Base-by-base conservation (phyloP, 2,113 vertebrate species). In the Oophaga pumilio region DNA sequence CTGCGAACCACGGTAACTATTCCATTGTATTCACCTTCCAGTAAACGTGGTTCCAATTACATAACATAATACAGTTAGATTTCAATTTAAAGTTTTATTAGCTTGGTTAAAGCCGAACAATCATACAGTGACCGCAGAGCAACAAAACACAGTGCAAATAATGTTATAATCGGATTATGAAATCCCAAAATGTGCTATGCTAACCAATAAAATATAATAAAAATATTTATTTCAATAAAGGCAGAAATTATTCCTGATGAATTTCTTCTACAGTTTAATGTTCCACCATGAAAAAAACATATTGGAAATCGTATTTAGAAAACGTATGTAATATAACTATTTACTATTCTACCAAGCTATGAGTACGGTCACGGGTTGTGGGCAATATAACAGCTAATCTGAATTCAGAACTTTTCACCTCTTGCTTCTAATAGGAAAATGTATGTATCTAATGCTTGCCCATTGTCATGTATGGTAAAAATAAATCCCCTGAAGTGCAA, bases 141-240 rank as follows among this genome's bases (percentile, higher is more conserved):
- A 74, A 76, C 12, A 82, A 33, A 74, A 87, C 20, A 82, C n/a
- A 62, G 24, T 33, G 73, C 57, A 88, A 33, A 69, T 76, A 33
- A 57, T 87, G 17, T 73, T 49, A 60, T 68, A 60, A 68, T 66
- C 80, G n/a, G n/a, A 66, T 76, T 88, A 76, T 82, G n/a, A 24
- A 88, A 76, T 2, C 43, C 24, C 81, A 33, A 52, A 88, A 64
- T 73, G 71, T 82, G 26, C 53, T 76, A 53, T 76, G 57, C 60
- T 83, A 82, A 18, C 80, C 57, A 88, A 76, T 88, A 83, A 83
- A 88, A 33, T 73, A 66, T 71, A 17, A 24, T 53, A 83, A 88
- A 9, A 77, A 88, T 88, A 88, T 88, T 88, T 88, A 53, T 56
- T 84, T 57, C 56, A 88, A 84, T 88, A 84, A 43, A 84, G 83